A percentile compares a stretch with the other conserved stretches of the same genome.
These are phyloP conservation scores for Poecilia gillii DNA, from an alignment of 2,797 vertebrate species.

Conservation along the genomic window DNA sequence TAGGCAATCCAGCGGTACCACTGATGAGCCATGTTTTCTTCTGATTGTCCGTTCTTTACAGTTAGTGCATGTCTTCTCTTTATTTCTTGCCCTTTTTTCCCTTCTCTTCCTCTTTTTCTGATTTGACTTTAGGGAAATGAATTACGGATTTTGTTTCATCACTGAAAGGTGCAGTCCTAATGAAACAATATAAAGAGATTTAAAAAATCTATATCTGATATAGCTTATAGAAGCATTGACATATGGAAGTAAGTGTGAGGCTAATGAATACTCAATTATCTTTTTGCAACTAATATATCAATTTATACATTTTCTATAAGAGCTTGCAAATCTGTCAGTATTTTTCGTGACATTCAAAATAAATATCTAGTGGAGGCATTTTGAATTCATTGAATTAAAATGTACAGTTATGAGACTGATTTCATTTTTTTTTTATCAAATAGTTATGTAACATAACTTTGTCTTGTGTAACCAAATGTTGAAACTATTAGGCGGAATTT, in stretches of 20 bases:
- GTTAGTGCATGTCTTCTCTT: too few species aligned
- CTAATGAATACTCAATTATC: not conserved
- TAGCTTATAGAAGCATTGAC: not conserved
- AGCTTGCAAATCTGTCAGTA: not conserved
- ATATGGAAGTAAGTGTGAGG: not conserved
- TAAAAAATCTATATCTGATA: not conserved
- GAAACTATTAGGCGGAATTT: not conserved
- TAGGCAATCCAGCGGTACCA: too few species aligned
- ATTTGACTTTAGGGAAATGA: too few species aligned
- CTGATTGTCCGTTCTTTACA: too few species aligned
- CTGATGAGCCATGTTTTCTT: too few species aligned
- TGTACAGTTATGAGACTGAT: not conserved
- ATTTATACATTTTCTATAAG: not conserved
- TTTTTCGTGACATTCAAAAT: not conserved
- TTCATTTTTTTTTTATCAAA: not conserved
- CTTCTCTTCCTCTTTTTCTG: too few species aligned
- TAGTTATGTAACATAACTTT: not conserved
- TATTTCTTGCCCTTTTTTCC: too few species aligned
- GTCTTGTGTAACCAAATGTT: not conserved
- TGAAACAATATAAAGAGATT: conserved; percentile 26
- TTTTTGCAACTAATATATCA: not conserved
- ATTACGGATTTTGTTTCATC: too few species aligned
- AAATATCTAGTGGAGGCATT: not conserved
- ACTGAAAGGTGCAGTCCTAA: not conserved
- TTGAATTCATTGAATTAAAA: not conserved